Percentiles rank a stretch among this genome's conserved stretches.
Evolutionary conservation across 2,797 vertebrate species (phyloP).

Genomic region (Sebastes goodei): DNA sequence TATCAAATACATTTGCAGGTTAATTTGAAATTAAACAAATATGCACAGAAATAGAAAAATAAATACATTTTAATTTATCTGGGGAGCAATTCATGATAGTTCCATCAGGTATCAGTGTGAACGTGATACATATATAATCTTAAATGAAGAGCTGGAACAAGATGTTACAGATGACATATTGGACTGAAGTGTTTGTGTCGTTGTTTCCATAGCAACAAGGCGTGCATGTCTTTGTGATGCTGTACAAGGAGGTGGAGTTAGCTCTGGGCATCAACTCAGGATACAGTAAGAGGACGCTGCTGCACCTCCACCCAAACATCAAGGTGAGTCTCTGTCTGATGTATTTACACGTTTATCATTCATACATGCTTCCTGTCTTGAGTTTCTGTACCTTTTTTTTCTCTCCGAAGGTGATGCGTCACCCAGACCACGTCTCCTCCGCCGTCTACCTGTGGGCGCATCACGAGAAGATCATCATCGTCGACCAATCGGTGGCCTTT

Average conservation of each 20-base stretch:
- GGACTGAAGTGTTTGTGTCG: background rate
- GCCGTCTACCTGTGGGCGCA: conserved; percentile 96
- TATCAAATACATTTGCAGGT: background rate
- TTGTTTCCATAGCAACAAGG: conserved; percentile 89
- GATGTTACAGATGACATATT: no score
- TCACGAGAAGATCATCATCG: conserved; percentile 93
- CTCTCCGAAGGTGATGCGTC: conserved; percentile 90
- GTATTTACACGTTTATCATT: no score
- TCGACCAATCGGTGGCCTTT: conserved; percentile 95
- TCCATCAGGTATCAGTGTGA: background rate
- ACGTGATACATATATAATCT: no score
- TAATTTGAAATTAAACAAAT: background rate
- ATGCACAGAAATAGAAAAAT: background rate
- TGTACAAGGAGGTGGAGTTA: conserved; percentile 97
- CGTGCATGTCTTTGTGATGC: conserved; percentile 92
- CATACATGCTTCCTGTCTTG: fast-evolving
- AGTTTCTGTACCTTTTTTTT: background rate
- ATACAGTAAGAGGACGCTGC: conserved; percentile 92
- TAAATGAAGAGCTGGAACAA: background rate
- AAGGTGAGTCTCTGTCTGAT: conserved; percentile 79
- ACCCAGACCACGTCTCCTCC: conserved; percentile 95
- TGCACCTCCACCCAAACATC: conserved; percentile 90
- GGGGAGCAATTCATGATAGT: background rate
- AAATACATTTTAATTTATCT: background rate
- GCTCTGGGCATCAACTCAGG: conserved; percentile 96